Evolutionary conservation across 2,888 invertebrate genomes (phyloP), one percentile per base, ranked within the genome.

Genomic region (Eilema depressum): DNA sequence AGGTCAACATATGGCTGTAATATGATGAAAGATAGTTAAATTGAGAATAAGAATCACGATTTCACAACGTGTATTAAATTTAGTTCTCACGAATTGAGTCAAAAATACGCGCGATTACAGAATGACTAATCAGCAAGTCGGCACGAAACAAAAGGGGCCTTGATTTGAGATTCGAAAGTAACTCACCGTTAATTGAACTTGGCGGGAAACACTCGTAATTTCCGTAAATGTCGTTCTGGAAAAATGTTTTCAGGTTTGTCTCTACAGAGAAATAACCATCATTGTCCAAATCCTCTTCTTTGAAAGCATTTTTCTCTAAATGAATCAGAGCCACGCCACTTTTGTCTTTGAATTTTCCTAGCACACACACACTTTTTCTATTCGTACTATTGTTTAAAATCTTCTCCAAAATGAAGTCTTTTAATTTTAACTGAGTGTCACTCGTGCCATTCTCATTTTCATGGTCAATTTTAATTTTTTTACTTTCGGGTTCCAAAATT

Each of bases 171-270:
- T 84, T 60, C 8, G 71, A 78, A 73, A 77, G 70, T 47, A 65
- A 83, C 95, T 95, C 90, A 98, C 98, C 96, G 87, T 97, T 97
- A 30, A 96, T 88, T 41, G 96, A 91, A 28, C 94, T 84, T 10
- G 92, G 93, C 0, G 97, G 97, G 81, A 96, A 96, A 91, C 97
- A 97, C 85, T 97, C 96, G 88, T 97, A 98, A 87, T 97, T 97
- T 20, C 97, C 97, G 89, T 98, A 98, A 87, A 98, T 97, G 89
- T 98, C 98, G 93, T 98, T 98, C 41, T 97, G 96, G 86, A 97
- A 97, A 71, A 96, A 95, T 76, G 97, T 96, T 47, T 96, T 93
- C 3, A 97, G 91, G 72, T 92, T 90, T 28, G 96, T 96, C 1
- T 96, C 96, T 14, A 92, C 90, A 47, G 96, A 96, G 83, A 98